A percentile compares a stretch with the other conserved stretches of the same genome.
phyloP scores from a whole-genome alignment of 92 coral and sea anemone genomes.

The Porites cylindrica region DNA sequence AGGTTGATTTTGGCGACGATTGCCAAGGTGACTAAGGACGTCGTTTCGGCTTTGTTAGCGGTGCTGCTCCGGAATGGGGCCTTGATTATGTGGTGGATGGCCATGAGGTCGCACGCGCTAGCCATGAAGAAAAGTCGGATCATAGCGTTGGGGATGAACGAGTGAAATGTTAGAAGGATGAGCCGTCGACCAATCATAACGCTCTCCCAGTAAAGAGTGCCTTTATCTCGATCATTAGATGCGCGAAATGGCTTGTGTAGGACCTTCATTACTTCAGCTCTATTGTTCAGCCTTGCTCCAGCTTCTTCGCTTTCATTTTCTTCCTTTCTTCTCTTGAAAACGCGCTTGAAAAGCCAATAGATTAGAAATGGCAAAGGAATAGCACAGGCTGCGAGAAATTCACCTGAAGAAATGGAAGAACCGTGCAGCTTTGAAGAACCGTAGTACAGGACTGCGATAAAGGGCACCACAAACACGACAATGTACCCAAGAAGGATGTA shows the following conservation, averaged over 20 bases:
- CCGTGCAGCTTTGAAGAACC: slow-evolving; percentile 59
- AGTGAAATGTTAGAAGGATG: slow-evolving; percentile 57
- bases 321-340: neutral
- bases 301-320: neutral
- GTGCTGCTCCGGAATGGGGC: slow-evolving; percentile 59
- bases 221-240: slow-evolving; percentile 26
- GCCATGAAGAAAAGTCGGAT: slow-evolving; percentile 62
- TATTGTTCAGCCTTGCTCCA: neutral
- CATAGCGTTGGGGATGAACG: slow-evolving; percentile 69
- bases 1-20: slow-evolving; percentile 68
- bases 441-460: slow-evolving; percentile 49
- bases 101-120: slow-evolving; percentile 42
- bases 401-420: slow-evolving; percentile 33
- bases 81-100: slow-evolving; percentile 59
- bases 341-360: slow-evolving; percentile 34
- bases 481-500: slow-evolving; percentile 34
- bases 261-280: slow-evolving; percentile 28
- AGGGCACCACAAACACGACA: slow-evolving; percentile 54
- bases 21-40: slow-evolving; percentile 52
- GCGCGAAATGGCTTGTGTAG: slow-evolving; percentile 64
- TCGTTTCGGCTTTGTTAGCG: slow-evolving; percentile 58
- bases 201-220: slow-evolving; percentile 79
- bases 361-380: slow-evolving; percentile 51
- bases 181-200: slow-evolving; percentile 77
- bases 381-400: slow-evolving; percentile 51